Conservation (phyloP, 2,797 vertebrate species). For the Macropus fuliginosus region DNA sequence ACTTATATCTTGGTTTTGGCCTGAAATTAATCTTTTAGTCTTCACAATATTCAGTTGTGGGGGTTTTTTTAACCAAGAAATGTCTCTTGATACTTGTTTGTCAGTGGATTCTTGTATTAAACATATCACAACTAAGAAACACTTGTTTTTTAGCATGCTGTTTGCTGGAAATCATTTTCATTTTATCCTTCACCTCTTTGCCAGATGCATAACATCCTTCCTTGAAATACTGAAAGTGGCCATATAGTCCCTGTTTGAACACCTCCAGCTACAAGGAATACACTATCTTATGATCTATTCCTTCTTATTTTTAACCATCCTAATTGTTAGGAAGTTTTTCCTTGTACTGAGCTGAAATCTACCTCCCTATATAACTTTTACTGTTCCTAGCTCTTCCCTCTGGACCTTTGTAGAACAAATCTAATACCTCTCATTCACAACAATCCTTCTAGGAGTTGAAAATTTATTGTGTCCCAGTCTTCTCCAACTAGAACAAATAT, state of each 20-base stretch:
- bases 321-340: not conserved
- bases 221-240: not conserved
- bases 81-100: not conserved
- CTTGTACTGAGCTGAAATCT: not conserved
- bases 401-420: not conserved
- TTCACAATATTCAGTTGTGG: not conserved
- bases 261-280: not conserved
- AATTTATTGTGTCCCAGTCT: not conserved
- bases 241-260: not conserved
- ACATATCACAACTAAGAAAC: not conserved
- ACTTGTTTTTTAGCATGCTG: not conserved
- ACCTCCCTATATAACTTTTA: not conserved
- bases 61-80: not conserved
- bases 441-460: not conserved
- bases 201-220: not conserved
- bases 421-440: not conserved
- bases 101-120: not conserved
- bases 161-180: not conserved
- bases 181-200: not conserved
- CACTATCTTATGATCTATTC: not conserved
- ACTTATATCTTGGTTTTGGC: conserved; percentile 45
- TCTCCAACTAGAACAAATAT: not conserved
- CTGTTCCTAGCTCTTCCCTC: not conserved
- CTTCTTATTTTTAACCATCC: not conserved
- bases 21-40: conserved; percentile 33